Conservation (phyloP, 2,113 vertebrate species). For the Melanerpes aurifrons region DNA sequence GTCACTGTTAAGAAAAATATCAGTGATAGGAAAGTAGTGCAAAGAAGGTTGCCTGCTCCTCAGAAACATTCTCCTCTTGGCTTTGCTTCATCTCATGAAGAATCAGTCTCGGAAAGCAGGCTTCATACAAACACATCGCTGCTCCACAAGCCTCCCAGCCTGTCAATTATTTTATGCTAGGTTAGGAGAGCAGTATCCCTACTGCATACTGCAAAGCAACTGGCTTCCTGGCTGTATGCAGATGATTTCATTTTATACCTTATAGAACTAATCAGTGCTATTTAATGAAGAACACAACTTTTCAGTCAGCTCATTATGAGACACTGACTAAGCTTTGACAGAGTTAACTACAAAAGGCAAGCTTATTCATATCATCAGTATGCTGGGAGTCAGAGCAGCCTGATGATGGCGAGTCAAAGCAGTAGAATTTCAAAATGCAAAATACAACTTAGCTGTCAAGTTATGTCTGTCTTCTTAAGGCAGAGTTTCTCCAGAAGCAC, state of each 20-base stretch:
- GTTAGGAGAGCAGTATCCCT: not conserved
- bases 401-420: not conserved
- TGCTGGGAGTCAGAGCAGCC: not conserved
- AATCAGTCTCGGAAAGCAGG: not conserved
- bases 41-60: not conserved
- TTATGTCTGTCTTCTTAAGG: not conserved
- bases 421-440: not conserved
- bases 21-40: not conserved
- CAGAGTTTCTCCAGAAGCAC: constrained; percentile 11
- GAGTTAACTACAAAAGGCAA: not conserved
- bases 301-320: not conserved
- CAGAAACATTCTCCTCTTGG: not conserved
- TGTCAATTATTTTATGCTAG: not conserved
- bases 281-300: not conserved
- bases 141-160: not conserved
- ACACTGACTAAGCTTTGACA: not conserved
- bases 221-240: not conserved
- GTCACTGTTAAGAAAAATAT: not conserved
- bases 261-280: not conserved
- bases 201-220: not conserved
- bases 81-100: not conserved
- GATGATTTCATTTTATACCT: not conserved
- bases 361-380: not conserved
- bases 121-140: not conserved
- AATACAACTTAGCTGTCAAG: not conserved